phyloP scores from a whole-genome alignment of 2,888 invertebrate species.

The Priocnemis perturbator region DNA sequence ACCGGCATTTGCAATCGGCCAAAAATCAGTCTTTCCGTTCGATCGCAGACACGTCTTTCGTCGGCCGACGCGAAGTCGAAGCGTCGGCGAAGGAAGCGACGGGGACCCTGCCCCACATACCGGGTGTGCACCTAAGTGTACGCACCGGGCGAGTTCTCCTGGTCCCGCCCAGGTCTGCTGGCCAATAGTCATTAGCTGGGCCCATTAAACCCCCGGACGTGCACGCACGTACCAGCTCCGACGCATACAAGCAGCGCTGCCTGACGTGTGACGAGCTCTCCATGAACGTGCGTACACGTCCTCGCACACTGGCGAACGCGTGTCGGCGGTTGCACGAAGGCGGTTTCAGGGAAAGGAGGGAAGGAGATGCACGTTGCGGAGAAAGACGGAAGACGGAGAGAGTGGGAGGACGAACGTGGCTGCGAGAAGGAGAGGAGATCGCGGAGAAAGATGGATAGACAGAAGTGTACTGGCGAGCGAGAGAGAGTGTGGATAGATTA shows the following conservation, averaged over 20 bases:
- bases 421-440: neutral
- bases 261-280: neutral
- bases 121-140: constrained; percentile 32
- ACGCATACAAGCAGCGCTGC: constrained; percentile 15
- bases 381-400: constrained; percentile 20
- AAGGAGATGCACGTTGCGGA: constrained; percentile 13
- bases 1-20: no score
- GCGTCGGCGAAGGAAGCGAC: constrained; percentile 2
- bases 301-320: constrained; percentile 22
- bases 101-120: constrained; percentile 35
- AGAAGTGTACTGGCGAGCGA: neutral
- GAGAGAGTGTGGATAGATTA: constrained; percentile 8
- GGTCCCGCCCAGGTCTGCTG: constrained; percentile 74
- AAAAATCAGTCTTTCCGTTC: no score
- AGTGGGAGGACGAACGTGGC: constrained; percentile 10
- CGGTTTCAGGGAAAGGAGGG: constrained; percentile 33
- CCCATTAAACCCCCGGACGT: constrained; percentile 73
- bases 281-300: constrained; percentile 3
- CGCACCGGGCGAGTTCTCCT: constrained; percentile 61
- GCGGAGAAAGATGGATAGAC: neutral
- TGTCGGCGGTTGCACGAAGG: constrained; percentile 38
- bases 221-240: constrained; percentile 54
- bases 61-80: neutral
- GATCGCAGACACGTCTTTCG: no score
- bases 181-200: constrained; percentile 76